Base-by-base conservation (phyloP, 37 sponge, comb jelly and placozoan species). In the Beroe ovata region DNA sequence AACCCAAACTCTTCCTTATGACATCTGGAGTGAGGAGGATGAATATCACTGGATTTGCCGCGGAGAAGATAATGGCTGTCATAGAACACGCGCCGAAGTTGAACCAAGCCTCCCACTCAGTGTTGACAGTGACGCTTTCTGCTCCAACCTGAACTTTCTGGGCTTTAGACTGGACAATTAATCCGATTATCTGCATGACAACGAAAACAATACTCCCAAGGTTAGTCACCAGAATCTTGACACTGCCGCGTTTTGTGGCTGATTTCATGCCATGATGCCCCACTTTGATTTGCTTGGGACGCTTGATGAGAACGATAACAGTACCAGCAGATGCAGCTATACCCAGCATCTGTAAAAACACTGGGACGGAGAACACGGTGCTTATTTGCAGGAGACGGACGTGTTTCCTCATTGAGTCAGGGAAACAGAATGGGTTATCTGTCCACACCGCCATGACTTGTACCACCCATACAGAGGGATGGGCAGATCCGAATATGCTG, bases 391-490 rank as follows among this genome's bases (percentile, higher is more conserved):
- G 36, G 33, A 30, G 32, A 18, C 69, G 25, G 36, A 19, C 1
- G 33, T 66, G 69, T 11, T 33, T 8, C 36, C 69, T 8, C 33
- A 33, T 33, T 2, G 11, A 34, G 3, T 29, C 16, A 18, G 25
- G 30, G 35, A 66, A 14, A 30, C 8, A 14, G 69, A 66, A 66
- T 0, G 69, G 16, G 36, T 66, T 33, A 1, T 66, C 69, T 34
- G 32, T 66, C 69, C 69, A 66, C 8, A 30, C 69, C 30, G 69
- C 36, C 69, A 66, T 66, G 69, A 66, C 30, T 18, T 66, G 69
- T 11, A 66, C 69, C 33, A 66, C 69, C 69, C 69, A 66, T 6
- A 66, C 69, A 1, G 35, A 2, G 30, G 69, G 36, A 1, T 30
- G 35, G 30, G 32, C 6, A 1, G 69, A 66, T 4, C 25, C 18